Conservation (phyloP, 2,888 invertebrate genomes). For the Melinaea menophilus region DNA sequence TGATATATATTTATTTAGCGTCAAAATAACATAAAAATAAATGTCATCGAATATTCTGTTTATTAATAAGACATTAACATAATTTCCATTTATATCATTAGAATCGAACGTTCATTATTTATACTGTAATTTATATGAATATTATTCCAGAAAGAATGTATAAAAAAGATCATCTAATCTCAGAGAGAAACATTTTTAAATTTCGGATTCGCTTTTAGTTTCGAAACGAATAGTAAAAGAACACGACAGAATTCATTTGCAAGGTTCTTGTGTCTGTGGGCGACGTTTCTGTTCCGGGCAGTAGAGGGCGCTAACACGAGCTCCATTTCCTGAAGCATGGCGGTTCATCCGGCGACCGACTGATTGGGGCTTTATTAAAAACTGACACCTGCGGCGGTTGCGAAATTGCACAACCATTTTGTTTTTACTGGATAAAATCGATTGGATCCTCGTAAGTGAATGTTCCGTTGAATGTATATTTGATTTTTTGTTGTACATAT, state of each 20-base stretch:
- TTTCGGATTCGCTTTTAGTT: not conserved
- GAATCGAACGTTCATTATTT: not conserved
- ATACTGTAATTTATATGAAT: not conserved
- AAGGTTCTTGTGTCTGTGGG: slow-evolving; percentile 35
- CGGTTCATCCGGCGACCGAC: slow-evolving; percentile 65
- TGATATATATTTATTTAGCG: slow-evolving; percentile 4
- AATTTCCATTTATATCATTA: slow-evolving; percentile 5
- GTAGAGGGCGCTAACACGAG: slow-evolving; percentile 65
- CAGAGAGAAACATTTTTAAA: not conserved
- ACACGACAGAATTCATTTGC: slow-evolving; percentile 35
- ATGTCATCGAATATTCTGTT: slow-evolving; percentile 5
- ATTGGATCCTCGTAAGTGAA: not conserved
- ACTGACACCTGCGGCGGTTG: slow-evolving; percentile 71
- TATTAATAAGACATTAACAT: slow-evolving; percentile 8
- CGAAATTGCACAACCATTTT: slow-evolving; percentile 25
- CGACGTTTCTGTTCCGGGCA: slow-evolving; percentile 31
- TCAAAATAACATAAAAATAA: slow-evolving; percentile 8
- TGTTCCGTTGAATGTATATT: not conserved
- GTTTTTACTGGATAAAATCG: slow-evolving; percentile 20
- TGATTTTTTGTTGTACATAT: too few species aligned
- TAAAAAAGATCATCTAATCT: not conserved
- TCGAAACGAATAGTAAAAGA: slow-evolving; percentile 23
- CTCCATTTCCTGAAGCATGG: slow-evolving; percentile 71
- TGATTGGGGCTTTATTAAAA: slow-evolving; percentile 77
- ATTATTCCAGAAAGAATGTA: not conserved